Conservation (phyloP, 2,797 vertebrate genomes). For the Saxicola maurus region DNA sequence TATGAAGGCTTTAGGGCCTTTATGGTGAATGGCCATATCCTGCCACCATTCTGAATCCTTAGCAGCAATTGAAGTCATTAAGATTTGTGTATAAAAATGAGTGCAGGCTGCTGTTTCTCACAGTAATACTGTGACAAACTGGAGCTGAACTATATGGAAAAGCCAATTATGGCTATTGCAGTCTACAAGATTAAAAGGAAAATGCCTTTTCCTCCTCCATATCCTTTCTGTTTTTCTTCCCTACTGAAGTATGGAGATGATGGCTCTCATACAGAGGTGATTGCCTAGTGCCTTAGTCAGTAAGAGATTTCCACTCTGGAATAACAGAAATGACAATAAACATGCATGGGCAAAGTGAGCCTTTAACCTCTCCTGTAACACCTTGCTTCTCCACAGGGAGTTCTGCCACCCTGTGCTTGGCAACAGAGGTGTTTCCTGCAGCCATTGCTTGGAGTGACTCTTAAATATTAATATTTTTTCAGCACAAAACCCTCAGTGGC, state of each 20-base stretch:
- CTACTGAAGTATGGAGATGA: not conserved
- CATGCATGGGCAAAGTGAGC: not conserved
- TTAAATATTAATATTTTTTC: not conserved
- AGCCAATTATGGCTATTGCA: not conserved
- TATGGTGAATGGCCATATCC: slow-evolving; percentile 20
- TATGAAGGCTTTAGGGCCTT: slow-evolving; percentile 38
- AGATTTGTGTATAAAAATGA: slow-evolving; percentile 17
- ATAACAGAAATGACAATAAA: not conserved
- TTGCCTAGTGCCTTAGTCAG: not conserved
- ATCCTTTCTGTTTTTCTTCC: not conserved
- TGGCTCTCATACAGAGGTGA: not conserved
- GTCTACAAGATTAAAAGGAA: not conserved
- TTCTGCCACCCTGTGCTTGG: not conserved
- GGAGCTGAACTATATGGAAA: not conserved
- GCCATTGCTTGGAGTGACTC: not conserved
- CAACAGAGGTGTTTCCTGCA: not conserved
- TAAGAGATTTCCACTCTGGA: not conserved
- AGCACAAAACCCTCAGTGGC: not conserved
- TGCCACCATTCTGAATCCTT: slow-evolving; percentile 6
- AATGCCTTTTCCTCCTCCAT: not conserved
- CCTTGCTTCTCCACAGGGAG: not conserved
- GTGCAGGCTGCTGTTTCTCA: not conserved
- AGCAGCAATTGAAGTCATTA: not conserved
- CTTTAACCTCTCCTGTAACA: not conserved
- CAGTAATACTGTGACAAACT: not conserved